Conservation (phyloP, 2,113 vertebrate genomes). For the Aegithalos caudatus region DNA sequence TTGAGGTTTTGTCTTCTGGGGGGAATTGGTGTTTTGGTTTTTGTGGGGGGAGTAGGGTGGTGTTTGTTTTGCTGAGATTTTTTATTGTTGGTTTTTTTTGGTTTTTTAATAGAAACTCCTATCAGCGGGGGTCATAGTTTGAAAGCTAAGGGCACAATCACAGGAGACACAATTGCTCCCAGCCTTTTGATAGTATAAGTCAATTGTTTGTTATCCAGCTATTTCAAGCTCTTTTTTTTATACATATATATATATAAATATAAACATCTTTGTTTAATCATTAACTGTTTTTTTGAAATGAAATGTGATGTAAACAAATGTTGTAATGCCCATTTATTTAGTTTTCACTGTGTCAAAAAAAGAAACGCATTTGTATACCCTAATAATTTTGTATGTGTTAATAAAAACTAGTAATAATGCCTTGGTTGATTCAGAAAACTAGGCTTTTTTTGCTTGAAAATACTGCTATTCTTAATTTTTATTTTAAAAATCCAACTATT, state of each 20-base stretch:
- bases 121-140: neutral
- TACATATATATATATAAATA: neutral
- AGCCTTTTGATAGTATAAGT: conserved; percentile 29
- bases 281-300: conserved; percentile 49
- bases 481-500: neutral
- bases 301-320: conserved; percentile 54
- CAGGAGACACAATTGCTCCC: neutral
- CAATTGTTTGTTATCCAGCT: conserved; percentile 46
- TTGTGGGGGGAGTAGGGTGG: neutral
- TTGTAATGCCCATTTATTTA: conserved; percentile 59
- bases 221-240: conserved; percentile 37
- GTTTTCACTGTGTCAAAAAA: conserved; percentile 56
- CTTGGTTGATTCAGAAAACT: conserved; percentile 31
- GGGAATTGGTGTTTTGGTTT: neutral
- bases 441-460: conserved; percentile 25
- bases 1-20: neutral
- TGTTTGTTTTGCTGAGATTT: neutral
- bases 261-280: conserved; percentile 47
- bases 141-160: conserved; percentile 28
- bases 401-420: conserved; percentile 71
- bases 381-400: conserved; percentile 79
- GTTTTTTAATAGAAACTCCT: neutral
- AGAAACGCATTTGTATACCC: conserved; percentile 71
- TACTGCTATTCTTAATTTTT: neutral
- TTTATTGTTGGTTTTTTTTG: neutral